phyloP scores from a whole-genome alignment of 2,888 invertebrate genomes.

The Agrotis segetum region DNA sequence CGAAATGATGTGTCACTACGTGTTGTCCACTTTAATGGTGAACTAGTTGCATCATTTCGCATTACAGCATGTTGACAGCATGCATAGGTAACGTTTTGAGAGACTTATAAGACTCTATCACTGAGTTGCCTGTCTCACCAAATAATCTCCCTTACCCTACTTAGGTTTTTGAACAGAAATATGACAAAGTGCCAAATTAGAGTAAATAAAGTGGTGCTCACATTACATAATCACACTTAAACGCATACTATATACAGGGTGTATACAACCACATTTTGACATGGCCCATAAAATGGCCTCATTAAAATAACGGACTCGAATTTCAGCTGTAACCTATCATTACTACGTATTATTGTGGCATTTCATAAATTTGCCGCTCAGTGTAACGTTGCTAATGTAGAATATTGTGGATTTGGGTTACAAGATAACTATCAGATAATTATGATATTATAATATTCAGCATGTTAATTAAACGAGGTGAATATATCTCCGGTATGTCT shows the following conservation, averaged over 20 bases:
- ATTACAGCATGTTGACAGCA: no score
- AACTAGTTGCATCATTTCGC: no score
- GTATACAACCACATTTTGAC: constrained; percentile 43
- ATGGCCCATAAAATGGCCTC: constrained; percentile 43
- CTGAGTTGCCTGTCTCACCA: no score
- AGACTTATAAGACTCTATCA: no score
- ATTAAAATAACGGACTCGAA: constrained; percentile 47
- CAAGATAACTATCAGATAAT: neutral
- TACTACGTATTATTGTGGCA: constrained; percentile 46
- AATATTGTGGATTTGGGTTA: neutral
- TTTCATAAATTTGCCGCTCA: constrained; percentile 25
- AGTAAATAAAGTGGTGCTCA: constrained; percentile 9
- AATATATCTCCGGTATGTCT: neutral
- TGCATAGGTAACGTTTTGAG: no score
- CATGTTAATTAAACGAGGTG: neutral
- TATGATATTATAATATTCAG: neutral
- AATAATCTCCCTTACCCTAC: no score
- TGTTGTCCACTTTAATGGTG: no score
- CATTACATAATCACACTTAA: constrained; percentile 30
- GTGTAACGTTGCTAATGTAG: neutral
- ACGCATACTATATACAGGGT: constrained; percentile 1
- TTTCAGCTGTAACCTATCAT: constrained; percentile 47
- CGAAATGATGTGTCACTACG: no score
- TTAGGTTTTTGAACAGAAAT: neutral
- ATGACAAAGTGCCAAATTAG: neutral